Evolutionary conservation across 1,140 invertebrate genomes (phyloP), one percentile per base, ranked within the genome.

Genomic region (Venturia canescens): DNA sequence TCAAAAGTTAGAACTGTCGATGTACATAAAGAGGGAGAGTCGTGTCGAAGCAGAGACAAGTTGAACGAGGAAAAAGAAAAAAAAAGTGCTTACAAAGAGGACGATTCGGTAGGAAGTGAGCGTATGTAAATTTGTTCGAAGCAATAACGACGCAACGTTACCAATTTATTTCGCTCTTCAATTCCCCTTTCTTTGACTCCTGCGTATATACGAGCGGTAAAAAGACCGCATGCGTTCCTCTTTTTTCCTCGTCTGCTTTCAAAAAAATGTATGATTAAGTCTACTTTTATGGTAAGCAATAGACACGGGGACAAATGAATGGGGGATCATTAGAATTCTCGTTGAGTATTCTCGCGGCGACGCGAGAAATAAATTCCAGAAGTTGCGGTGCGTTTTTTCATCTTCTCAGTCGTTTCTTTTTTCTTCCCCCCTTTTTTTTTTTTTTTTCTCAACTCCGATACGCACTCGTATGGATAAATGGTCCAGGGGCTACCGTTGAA

Each of bases 201-300:
- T 26, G 50, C n/a, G n/a, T n/a, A n/a, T n/a, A n/a, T 31, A 26
- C 18, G 16, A 74, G 31, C 1, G 1, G 15, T 38, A 21, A 21
- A 48, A 48, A 18, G 27, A 6, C 70, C 18, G 27, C 11, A 21
- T 72, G 15, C 50, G 11, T 44, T 44, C 16, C 21, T 50, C 50
- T 74, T 74, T 57, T 50, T 74, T 63, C 23, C 23, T 63, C 23
- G 26, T 13, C 5, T 63, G n/a, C 60, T 63, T 63, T 26, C 5
- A 57, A 50, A 29, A 57, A 50, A 29, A 57, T 74, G 44, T 74
- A 74, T 74, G 71, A 74, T 74, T 74, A 44, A 74, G 48, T 74
- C 71, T 74, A 74, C 23, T 74, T 74, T 74, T 74, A 74, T 74
- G 71, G 71, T 74, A 74, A 74, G 71, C 15, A 63, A 26, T 63